Conservation (phyloP, 1,140 invertebrate genomes). For the Lordiphosa stackelbergi region DNA sequence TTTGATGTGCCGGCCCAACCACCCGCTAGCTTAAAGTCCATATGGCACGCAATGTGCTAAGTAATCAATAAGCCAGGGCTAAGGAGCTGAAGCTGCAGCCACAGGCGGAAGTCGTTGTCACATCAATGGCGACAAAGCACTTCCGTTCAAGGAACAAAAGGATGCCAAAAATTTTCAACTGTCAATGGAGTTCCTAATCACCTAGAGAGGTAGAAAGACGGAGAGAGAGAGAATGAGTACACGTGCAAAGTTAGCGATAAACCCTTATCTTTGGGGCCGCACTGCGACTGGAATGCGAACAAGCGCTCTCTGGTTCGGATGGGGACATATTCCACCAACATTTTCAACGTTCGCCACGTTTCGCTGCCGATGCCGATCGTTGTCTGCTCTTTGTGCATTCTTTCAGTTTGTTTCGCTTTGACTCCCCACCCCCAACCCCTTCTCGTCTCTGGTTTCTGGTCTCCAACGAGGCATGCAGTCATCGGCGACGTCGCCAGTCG, state of each 20-base stretch:
- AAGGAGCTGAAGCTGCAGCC: slow-evolving; percentile 11
- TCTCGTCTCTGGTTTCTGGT: slow-evolving; percentile 32
- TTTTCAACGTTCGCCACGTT: slow-evolving; percentile 38
- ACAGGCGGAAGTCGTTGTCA: slow-evolving; percentile 65
- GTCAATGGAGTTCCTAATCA: too few species aligned
- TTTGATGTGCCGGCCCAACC: slow-evolving; percentile 55
- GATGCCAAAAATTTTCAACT: slow-evolving; percentile 23
- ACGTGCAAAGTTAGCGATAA: slow-evolving; percentile 32
- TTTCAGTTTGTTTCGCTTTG: slow-evolving; percentile 60
- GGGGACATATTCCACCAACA: slow-evolving; percentile 36
- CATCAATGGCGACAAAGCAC: slow-evolving; percentile 73
- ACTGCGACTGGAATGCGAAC: slow-evolving; percentile 39
- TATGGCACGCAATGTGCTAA: slow-evolving; percentile 32
- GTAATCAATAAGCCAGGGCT: slow-evolving; percentile 33
- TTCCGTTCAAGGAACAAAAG: slow-evolving; percentile 54
- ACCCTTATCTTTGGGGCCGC: slow-evolving; percentile 51
- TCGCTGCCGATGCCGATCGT: slow-evolving; percentile 47
- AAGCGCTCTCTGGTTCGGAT: slow-evolving; percentile 9
- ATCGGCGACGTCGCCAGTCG: slow-evolving; percentile 41
- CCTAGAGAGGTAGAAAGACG: not conserved
- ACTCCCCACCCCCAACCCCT: slow-evolving; percentile 27
- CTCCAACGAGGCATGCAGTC: slow-evolving; percentile 68
- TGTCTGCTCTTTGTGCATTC: slow-evolving; percentile 67
- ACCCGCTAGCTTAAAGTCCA: slow-evolving; percentile 17
- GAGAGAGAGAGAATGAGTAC: not conserved